Evolutionary conservation across 2,113 vertebrate genomes (phyloP), one percentile per base, ranked within the genome.

Genomic region (Channa argus): DNA sequence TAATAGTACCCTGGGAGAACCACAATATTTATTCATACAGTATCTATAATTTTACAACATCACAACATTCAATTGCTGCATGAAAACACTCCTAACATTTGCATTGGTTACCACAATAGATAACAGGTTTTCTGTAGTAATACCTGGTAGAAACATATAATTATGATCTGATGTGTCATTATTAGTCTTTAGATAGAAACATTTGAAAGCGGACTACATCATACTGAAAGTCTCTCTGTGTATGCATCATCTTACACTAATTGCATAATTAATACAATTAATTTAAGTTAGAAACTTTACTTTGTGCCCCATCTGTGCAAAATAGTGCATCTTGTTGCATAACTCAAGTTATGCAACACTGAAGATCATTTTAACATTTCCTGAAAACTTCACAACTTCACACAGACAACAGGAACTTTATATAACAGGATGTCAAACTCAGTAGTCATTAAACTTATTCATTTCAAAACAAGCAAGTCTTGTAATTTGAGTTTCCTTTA

Each of bases 371-470:
- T 79, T 39, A 39, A 4, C 39, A 60, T 44, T 77, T 79, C 38
- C 67, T 60, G 59, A 68, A 62, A 62, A n/a, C 9, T 15, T 46
- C 61, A 2, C 5, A 64, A 34, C 44, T 75, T 64, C 61, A 65
- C 47, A 58, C 46, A 49, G 24, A 61, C 13, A 76, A 45, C 50
- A 71, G 39, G 41, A 50, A 63, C 56, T 53, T 65, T 53, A 49
- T 54, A 38, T 45, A 74, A 79, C 34, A 76, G 2, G 46, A 50
- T 47, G 34, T 39, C 47, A 36, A 41, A 3, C 51, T 56, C 43
- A 59, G 33, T 5, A 46, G n/a, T 5, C 15, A 14, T 34, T 44
- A 5, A 5, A 63, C 54, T 67, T 68, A 58, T 37, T 41, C 5
- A 34, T n/a, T 56, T 70, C 5, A 41, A n/a, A 45, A 33, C 12